A percentile compares a stretch with the other conserved stretches of the same genome.
Evolutionary conservation across 35 echinoderm and acorn worm genomes (phyloP).

Genomic region (Heliocidaris erythrogramma): DNA sequence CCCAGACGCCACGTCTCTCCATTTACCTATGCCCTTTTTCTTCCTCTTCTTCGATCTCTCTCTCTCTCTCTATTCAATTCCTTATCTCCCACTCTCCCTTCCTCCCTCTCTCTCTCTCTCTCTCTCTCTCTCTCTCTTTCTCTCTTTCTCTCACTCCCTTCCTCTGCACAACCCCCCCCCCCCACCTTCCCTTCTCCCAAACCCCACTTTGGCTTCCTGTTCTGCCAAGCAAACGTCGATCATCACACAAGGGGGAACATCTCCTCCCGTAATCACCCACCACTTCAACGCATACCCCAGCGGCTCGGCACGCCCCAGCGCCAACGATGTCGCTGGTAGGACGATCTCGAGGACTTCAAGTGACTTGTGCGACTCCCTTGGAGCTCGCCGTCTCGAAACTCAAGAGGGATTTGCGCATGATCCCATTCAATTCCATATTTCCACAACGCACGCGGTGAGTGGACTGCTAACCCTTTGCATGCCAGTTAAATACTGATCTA

Average conservation of each 20-base stretch:
- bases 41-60: not conserved
- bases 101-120: not conserved
- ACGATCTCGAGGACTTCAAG: not conserved
- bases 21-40: not conserved
- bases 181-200: no score
- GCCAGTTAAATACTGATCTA: no score
- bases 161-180: not conserved
- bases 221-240: not conserved
- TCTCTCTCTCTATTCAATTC: not conserved
- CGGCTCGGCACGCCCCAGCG: not conserved
- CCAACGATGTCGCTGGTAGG: not conserved
- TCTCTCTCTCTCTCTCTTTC: not conserved
- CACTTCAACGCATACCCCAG: not conserved
- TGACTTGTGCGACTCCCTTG: not conserved
- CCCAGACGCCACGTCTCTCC: no score
- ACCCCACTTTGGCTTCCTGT: not conserved
- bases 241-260: not conserved
- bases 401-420: not conserved
- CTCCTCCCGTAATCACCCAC: not conserved
- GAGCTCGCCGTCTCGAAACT: not conserved
- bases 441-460: not conserved
- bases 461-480: no score
- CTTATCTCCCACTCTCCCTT: not conserved
- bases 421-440: not conserved
- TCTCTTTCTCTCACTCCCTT: not conserved